These are phyloP conservation scores for Sycophila texana DNA, from an alignment of 2,888 invertebrate species.

Conservation along the genomic window DNA sequence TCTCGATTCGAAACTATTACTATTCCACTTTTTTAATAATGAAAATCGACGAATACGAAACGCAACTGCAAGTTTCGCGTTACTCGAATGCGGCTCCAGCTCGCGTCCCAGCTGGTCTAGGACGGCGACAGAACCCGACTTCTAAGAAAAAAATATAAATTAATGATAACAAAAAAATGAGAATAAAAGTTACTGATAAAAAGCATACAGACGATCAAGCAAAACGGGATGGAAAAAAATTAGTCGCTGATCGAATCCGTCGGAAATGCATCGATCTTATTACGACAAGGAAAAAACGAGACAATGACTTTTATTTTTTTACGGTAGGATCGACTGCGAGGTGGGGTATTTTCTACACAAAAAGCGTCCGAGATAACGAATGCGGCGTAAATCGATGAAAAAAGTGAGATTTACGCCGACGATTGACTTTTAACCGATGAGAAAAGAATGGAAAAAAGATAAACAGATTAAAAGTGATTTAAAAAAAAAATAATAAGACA, in stretches of 20 bases:
- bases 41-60: not conserved
- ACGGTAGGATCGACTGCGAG: conserved; percentile 9
- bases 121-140: conserved; percentile 43
- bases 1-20: not conserved
- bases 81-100: conserved; percentile 31
- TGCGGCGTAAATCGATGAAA: not conserved
- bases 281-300: not conserved
- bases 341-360: conserved; percentile 31
- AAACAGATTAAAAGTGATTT: not conserved
- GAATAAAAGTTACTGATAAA: not conserved
- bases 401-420: not conserved
- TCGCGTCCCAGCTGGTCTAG: conserved; percentile 65
- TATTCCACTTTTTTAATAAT: not conserved
- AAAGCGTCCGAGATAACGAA: not conserved
- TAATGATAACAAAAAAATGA: conserved; percentile 12
- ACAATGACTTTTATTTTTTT: conserved; percentile 49
- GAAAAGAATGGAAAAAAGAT: not conserved
- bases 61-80: not conserved
- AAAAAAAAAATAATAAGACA: conserved; percentile 8
- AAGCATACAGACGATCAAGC: not conserved
- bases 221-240: not conserved
- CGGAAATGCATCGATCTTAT: not conserved
- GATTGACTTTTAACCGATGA: not conserved
- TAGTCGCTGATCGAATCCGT: conserved; percentile 19
- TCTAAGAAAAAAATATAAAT: conserved; percentile 6